These are phyloP conservation scores for Channa argus DNA, from an alignment of 2,113 vertebrate genomes.

Conservation along the genomic window DNA sequence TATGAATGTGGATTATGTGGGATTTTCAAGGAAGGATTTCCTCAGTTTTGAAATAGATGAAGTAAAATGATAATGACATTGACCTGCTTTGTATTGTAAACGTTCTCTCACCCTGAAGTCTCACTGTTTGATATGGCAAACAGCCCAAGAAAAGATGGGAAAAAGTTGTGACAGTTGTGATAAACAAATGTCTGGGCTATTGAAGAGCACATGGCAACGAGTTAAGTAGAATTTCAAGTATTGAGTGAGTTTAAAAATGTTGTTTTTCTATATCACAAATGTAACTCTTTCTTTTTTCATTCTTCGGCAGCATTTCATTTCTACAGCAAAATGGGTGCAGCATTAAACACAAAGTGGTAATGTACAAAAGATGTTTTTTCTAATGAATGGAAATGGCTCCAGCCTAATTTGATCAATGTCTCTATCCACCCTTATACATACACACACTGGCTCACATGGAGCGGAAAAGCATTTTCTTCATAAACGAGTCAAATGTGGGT, in stretches of 20 bases:
- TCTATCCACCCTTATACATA: not conserved
- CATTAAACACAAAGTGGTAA: not conserved
- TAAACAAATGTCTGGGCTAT: not conserved
- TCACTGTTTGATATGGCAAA: constrained; percentile 23
- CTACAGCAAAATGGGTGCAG: not conserved
- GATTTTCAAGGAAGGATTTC: constrained; percentile 9
- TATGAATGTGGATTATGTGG: not conserved
- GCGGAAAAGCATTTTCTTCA: not conserved
- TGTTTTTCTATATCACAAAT: not conserved
- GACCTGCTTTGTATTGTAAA: constrained; percentile 5
- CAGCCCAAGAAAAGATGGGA: not conserved
- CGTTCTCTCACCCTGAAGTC: not conserved
- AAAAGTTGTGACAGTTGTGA: not conserved
- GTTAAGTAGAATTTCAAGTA: not conserved
- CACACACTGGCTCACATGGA: not conserved
- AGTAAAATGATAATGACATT: not conserved
- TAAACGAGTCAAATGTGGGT: not conserved
- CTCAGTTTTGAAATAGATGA: not conserved
- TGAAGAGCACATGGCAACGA: not conserved
- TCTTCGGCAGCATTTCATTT: not conserved
- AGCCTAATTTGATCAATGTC: not conserved
- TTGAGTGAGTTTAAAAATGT: not conserved
- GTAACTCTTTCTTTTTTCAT: not conserved
- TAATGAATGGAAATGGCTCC: not conserved
- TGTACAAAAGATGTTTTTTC: not conserved